Evolutionary conservation across 2,888 invertebrate species (phyloP), one percentile per base, ranked within the genome.

Genomic region (Rhamnusium bicolor): DNA sequence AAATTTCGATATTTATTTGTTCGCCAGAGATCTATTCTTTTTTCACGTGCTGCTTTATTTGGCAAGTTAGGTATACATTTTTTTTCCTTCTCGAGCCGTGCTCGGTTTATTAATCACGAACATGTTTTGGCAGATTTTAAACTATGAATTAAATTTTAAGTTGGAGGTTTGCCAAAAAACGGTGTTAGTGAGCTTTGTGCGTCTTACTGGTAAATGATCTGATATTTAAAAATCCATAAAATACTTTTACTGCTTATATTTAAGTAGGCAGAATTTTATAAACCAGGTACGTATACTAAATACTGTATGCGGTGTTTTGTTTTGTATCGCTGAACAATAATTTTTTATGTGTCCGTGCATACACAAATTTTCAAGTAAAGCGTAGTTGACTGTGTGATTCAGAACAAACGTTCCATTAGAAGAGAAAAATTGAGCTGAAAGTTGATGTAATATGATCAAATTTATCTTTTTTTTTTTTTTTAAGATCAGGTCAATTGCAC

Each of bases 51-150:
- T 63, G 63, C 63, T 63, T 63, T 63, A 51, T 63, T 63, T 63
- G 63, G 63, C 51, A 63, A 14, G 21, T 51, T 49, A 27, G 18
- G 16, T 24, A 16, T 49, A 19, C n/a, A n/a, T n/a, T n/a, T n/a
- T 63, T 63, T 63, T 63, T 51, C 51, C 51, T 63, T 49, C 46
- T 10, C 51, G 63, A 27, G 49, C 21, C 14, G 63, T 16, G 51
- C 49, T 47, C 27, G 29, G 24, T 51, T 49, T 63, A 49, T 63
- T 63, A 63, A 63, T 63, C 63, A 63, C 63, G 27, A 21, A 46
- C 63, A n/a, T 63, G 63, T 63, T 63, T 63, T 63, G 63, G 63
- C 63, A 63, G 51, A 49, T 63, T 63, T 63, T 27, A 63, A 49
- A 51, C 63, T 63, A 63, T 63, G 63, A 63, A 63, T 63, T 63